These are phyloP conservation scores for Nomada goodeniana DNA, from an alignment of 2,888 invertebrate genomes.

Conservation along the genomic window DNA sequence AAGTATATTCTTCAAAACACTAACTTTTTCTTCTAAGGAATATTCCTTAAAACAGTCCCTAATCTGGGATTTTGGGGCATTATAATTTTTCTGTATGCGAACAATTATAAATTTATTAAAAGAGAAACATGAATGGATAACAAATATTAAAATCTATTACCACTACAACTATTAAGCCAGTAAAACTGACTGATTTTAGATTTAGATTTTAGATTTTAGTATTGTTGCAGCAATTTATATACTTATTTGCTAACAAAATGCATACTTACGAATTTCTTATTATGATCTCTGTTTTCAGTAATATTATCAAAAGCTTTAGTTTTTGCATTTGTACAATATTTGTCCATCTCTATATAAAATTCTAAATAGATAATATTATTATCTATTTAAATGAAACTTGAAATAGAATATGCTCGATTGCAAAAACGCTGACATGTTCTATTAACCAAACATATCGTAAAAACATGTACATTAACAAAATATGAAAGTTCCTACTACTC, in stretches of 20 bases:
- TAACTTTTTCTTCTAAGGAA: constrained; percentile 44
- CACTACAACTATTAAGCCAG: too few relatives aligned
- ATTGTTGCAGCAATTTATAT: too few relatives aligned
- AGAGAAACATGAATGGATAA: neutral
- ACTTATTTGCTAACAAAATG: neutral
- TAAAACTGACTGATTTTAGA: too few relatives aligned
- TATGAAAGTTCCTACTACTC: neutral
- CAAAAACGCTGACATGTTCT: neutral
- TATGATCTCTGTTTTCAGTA: neutral
- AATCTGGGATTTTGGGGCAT: neutral
- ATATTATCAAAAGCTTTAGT: neutral
- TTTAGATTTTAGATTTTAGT: too few relatives aligned
- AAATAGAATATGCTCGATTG: neutral
- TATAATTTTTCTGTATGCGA: constrained; percentile 23
- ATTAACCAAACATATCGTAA: neutral
- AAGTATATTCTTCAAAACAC: constrained; percentile 39
- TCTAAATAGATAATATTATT: constrained; percentile 13
- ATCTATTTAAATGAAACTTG: too few relatives aligned
- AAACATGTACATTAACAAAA: neutral
- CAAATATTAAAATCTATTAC: too few relatives aligned
- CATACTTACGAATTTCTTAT: constrained; percentile 26
- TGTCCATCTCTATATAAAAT: neutral
- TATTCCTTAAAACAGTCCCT: constrained; percentile 44
- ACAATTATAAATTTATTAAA: neutral
- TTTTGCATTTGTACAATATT: constrained; percentile 4